Evolutionary conservation across 2,797 vertebrate species (phyloP), one percentile per base, ranked within the genome.

Genomic region (Meriones psammophilus): DNA sequence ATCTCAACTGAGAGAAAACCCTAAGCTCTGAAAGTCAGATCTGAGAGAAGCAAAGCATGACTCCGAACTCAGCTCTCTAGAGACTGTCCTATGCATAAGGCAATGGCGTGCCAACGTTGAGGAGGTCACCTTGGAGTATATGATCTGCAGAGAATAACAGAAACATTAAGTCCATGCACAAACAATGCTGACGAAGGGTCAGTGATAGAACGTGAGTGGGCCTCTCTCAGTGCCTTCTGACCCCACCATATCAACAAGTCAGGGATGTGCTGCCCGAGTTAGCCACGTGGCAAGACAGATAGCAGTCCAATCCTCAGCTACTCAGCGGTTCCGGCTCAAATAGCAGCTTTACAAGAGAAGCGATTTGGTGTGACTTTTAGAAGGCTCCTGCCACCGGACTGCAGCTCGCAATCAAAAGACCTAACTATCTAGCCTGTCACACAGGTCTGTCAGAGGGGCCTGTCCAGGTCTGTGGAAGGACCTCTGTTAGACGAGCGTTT

Each of bases 401-500:
- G 54, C 33, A 60, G 22, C 8, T 84, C 28, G 20, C 15, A 17
- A 76, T 39, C 54, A 92, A 92, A 95, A 88, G 60, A 39, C 26
- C 26, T n/a, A 64, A 14, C 13, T 42, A 78, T 17, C 14, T 17
- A 30, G 39, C 2, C 84, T 50, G 50, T 66, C 62, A 93, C 88
- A 54, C 3, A 66, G 62, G 66, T 36, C 26, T 86, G 4, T 69
- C 73, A 56, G 42, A 68, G 76, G 54, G 3, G 5, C 42, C 42
- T 42, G 42, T 42, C 42, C 42, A 42, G 42, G 42, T 7, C 42
- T 20, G 68, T 68, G 10, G n/a, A 54, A 88, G 46, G 42, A 69
- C n/a, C 42, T 60, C 15, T 86, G 33, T 74, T 60, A 78, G 42
- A 56, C n/a, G 54, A n/a, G 30, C 79, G 12, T 84, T 97, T 93